Evolutionary conservation across 2,888 invertebrate genomes (phyloP).

Genomic region (Ethmia dodecea): DNA sequence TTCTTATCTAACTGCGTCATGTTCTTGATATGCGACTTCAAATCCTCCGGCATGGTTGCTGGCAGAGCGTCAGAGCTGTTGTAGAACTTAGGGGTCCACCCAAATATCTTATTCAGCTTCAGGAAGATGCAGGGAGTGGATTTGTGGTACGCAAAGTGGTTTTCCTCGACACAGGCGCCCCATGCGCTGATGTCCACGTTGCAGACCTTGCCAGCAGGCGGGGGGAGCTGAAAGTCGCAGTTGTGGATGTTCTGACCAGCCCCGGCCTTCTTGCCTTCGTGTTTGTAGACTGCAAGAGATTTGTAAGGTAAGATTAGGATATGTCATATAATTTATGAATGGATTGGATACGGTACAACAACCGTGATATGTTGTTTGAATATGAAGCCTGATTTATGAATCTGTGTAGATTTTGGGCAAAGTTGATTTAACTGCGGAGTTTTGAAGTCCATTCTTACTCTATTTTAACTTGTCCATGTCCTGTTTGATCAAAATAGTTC

Average conservation of each 20-base stretch:
- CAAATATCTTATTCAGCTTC: slow-evolving; percentile 96
- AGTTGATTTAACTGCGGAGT: too few species aligned
- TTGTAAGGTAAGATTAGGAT: too few species aligned
- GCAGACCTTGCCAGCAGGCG: slow-evolving; percentile 88
- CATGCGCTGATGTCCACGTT: slow-evolving; percentile 90
- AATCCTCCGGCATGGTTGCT: slow-evolving; percentile 82
- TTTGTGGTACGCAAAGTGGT: slow-evolving; percentile 92
- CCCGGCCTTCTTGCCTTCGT: slow-evolving; percentile 83
- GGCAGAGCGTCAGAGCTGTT: slow-evolving; percentile 84
- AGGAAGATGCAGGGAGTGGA: slow-evolving; percentile 96
- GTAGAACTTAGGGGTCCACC: slow-evolving; percentile 91
- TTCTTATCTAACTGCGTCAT: slow-evolving; percentile 67
- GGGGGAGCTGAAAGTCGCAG: slow-evolving; percentile 85
- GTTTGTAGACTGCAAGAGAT: slow-evolving; percentile 81
- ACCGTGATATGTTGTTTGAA: too few species aligned
- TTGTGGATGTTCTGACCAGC: slow-evolving; percentile 86
- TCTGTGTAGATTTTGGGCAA: too few species aligned
- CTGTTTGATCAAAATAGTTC: too few species aligned
- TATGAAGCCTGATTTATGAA: too few species aligned
- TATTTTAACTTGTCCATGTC: too few species aligned
- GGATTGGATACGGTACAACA: too few species aligned
- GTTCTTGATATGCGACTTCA: slow-evolving; percentile 82
- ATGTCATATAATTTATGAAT: too few species aligned
- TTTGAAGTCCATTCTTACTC: too few species aligned
- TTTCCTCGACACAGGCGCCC: slow-evolving; percentile 88